Evolutionary conservation across 1,140 invertebrate species (phyloP).

Genomic region (Drosophila neocordata): DNA sequence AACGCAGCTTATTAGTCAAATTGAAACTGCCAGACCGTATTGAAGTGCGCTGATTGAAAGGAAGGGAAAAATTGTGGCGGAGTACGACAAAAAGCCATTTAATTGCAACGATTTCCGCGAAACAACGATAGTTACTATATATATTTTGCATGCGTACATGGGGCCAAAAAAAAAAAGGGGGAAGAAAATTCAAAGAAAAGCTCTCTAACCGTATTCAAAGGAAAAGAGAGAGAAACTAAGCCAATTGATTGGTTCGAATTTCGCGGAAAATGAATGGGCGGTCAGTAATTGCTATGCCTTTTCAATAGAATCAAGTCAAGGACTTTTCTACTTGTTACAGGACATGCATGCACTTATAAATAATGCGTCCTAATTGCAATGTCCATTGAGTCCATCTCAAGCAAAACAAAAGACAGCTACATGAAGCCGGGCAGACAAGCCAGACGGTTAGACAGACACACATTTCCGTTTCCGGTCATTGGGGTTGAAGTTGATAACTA

Average conservation of each 20-base stretch:
- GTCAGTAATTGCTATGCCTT: not conserved
- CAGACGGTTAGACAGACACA: not conserved
- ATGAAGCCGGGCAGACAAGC: not conserved
- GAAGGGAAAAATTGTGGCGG: not conserved
- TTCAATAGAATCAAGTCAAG: slow-evolving; percentile 6
- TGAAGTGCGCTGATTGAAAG: slow-evolving; percentile 26
- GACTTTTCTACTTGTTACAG: not conserved
- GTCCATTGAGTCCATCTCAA: not conserved
- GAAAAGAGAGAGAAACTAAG: slow-evolving; percentile 34
- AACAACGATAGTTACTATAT: slow-evolving; percentile 22
- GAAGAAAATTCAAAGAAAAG: slow-evolving; percentile 54
- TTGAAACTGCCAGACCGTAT: slow-evolving; percentile 41
- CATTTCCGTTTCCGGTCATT: slow-evolving; percentile 41
- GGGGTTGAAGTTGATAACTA: not conserved
- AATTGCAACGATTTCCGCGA: slow-evolving; percentile 46
- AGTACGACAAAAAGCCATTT: slow-evolving; percentile 18
- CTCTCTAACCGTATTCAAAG: slow-evolving; percentile 42
- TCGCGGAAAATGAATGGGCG: slow-evolving; percentile 34
- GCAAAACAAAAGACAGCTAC: slow-evolving; percentile 7
- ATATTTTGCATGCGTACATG: slow-evolving; percentile 24
- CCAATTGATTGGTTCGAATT: slow-evolving; percentile 56
- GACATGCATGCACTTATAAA: slow-evolving; percentile 4
- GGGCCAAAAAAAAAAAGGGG: not conserved
- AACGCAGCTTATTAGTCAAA: slow-evolving; percentile 52
- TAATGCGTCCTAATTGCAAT: not conserved